Evolutionary conservation across 2,113 vertebrate genomes (phyloP).

Genomic region (Hypanus sabinus): DNA sequence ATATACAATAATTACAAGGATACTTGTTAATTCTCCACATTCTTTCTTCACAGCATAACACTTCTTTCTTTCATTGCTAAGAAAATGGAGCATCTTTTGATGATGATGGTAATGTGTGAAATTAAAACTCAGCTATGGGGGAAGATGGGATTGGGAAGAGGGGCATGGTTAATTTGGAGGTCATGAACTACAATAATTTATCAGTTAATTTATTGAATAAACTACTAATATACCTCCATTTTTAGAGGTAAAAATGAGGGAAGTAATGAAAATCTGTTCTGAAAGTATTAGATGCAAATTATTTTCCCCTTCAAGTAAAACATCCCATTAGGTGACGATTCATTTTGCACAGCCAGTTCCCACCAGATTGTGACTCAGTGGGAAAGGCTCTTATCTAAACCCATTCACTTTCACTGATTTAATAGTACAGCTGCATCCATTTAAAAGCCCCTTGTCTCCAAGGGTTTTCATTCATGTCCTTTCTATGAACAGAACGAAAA

Average conservation of each 20-base stretch:
- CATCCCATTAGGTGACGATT: constrained; percentile 30
- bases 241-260: too few species aligned
- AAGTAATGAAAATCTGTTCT: neutral
- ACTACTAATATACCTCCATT: neutral
- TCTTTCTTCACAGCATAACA: neutral
- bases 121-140: neutral
- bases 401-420: constrained; percentile 30
- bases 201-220: neutral
- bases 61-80: neutral
- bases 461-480: constrained; percentile 14
- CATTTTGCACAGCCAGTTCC: constrained; percentile 26
- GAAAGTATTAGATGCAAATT: constrained; percentile 20
- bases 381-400: constrained; percentile 31
- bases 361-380: neutral
- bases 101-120: neutral
- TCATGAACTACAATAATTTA: neutral
- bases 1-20: neutral
- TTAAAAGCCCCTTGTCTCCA: neutral
- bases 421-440: constrained; percentile 23
- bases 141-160: neutral
- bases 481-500: neutral
- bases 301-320: constrained; percentile 11
- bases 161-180: neutral
- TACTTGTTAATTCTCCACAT: neutral
- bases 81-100: neutral